Evolutionary conservation across 2,113 vertebrate species (phyloP).

Genomic region (Cisticola juncidis): DNA sequence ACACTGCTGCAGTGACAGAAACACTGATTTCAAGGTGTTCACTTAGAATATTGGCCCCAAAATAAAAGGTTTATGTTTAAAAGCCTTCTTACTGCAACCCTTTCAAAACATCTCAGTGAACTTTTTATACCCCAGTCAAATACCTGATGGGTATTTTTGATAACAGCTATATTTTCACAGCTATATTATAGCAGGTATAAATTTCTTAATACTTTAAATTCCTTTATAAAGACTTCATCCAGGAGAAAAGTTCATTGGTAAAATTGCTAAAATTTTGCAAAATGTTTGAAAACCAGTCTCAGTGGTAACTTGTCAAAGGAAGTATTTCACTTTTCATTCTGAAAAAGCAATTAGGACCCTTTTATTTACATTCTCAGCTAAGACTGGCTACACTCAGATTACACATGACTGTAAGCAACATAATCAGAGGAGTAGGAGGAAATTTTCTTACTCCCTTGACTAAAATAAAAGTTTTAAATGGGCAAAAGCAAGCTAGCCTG

Average conservation of each 20-base stretch:
- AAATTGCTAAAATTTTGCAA: not conserved
- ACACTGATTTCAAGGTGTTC: not conserved
- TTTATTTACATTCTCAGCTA: not conserved
- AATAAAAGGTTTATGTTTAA: not conserved
- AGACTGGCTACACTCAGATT: not conserved
- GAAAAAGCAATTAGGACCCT: not conserved
- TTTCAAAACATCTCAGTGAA: not conserved
- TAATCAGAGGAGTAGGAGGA: not conserved
- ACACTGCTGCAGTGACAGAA: not conserved
- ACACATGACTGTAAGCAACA: not conserved
- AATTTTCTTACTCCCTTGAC: not conserved
- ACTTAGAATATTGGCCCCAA: not conserved
- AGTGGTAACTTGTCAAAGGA: not conserved
- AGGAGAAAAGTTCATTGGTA: not conserved
- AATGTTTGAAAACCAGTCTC: not conserved
- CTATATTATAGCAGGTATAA: no score
- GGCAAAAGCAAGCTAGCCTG: not conserved
- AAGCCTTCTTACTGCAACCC: not conserved
- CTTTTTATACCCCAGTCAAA: not conserved
- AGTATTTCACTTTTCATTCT: not conserved
- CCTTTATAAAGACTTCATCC: not conserved
- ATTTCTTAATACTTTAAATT: not conserved
- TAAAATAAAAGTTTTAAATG: not conserved
- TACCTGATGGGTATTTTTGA: not conserved
- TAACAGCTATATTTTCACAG: not conserved